Conservation (phyloP, 2,113 vertebrate genomes). For the Siphamia tubifer region DNA sequence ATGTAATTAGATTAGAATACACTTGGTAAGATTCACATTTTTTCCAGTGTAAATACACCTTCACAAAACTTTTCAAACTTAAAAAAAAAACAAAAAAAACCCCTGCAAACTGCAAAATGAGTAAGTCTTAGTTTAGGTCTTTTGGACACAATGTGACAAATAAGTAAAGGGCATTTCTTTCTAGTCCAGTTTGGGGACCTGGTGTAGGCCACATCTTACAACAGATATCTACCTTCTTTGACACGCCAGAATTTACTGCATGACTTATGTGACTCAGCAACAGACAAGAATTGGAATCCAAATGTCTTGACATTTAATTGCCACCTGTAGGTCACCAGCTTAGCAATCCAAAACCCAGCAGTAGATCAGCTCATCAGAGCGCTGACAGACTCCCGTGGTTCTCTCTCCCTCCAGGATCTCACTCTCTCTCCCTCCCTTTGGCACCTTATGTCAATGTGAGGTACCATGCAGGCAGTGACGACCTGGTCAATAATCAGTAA, state of each 20-base stretch:
- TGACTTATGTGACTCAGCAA: conserved; percentile 69
- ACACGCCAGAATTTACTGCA: conserved; percentile 58
- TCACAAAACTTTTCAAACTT: no score
- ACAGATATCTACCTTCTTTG: conserved; percentile 49
- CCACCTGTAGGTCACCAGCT: conserved; percentile 72
- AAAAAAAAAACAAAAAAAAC: no score
- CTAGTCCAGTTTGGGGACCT: background rate
- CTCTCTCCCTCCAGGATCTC: conserved; percentile 19
- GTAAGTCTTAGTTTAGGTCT: background rate
- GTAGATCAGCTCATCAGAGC: conserved; percentile 68
- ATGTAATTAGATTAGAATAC: no score
- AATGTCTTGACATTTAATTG: conserved; percentile 81
- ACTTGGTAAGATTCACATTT: no score
- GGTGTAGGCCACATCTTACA: conserved; percentile 35
- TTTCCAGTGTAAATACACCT: no score
- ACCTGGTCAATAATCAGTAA: conserved; percentile 75
- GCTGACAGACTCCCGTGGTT: conserved; percentile 56
- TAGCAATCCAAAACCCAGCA: conserved; percentile 65
- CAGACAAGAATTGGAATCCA: conserved; percentile 70
- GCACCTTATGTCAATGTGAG: conserved; percentile 62
- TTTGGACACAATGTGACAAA: conserved; percentile 19
- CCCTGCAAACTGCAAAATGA: no score
- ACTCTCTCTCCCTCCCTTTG: conserved; percentile 5
- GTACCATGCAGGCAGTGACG: conserved; percentile 58
- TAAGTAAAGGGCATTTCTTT: conserved; percentile 22